Evolutionary conservation across 2,888 invertebrate species (phyloP).

Genomic region (Synanthedon vespiformis): DNA sequence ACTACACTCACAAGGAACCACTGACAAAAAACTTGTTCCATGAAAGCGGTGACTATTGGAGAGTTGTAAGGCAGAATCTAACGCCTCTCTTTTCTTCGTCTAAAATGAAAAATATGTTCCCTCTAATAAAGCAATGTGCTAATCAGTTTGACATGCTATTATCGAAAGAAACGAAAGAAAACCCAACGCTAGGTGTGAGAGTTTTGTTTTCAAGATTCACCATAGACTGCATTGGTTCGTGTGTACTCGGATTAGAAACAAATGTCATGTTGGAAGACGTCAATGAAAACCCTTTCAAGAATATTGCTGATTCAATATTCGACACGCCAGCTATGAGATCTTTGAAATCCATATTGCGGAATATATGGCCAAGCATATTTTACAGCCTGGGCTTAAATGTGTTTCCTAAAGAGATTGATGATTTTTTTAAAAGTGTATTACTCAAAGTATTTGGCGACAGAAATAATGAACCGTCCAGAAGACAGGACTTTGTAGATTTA

Average conservation of each 20-base stretch:
- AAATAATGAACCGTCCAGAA: background rate
- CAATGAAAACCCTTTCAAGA: constrained; percentile 15
- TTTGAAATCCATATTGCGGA: constrained; percentile 17
- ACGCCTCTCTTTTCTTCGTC: constrained; percentile 13
- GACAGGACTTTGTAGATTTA: background rate
- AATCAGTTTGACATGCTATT: constrained; percentile 8
- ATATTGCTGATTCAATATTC: constrained; percentile 26
- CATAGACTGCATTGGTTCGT: constrained; percentile 8
- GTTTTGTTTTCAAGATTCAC: constrained; percentile 6
- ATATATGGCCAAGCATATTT: constrained; percentile 38
- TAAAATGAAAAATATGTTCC: constrained; percentile 15
- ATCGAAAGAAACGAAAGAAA: background rate
- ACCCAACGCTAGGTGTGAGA: constrained; percentile 4
- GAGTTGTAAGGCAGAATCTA: constrained; percentile 12
- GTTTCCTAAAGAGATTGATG: constrained; percentile 18
- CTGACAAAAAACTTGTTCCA: constrained; percentile 6
- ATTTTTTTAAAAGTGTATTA: background rate
- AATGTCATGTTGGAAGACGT: constrained; percentile 4
- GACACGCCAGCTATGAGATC: constrained; percentile 18
- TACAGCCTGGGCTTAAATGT: constrained; percentile 26
- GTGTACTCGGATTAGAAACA: constrained; percentile 7
- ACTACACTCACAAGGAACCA: constrained; percentile 6
- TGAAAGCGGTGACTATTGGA: constrained; percentile 11
- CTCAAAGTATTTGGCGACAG: background rate
- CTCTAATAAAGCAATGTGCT: constrained; percentile 13